Percentiles rank a stretch among this genome's conserved stretches.
Evolutionary conservation across 2,797 vertebrate species (phyloP).

Genomic region (Epinephelus coioides): DNA sequence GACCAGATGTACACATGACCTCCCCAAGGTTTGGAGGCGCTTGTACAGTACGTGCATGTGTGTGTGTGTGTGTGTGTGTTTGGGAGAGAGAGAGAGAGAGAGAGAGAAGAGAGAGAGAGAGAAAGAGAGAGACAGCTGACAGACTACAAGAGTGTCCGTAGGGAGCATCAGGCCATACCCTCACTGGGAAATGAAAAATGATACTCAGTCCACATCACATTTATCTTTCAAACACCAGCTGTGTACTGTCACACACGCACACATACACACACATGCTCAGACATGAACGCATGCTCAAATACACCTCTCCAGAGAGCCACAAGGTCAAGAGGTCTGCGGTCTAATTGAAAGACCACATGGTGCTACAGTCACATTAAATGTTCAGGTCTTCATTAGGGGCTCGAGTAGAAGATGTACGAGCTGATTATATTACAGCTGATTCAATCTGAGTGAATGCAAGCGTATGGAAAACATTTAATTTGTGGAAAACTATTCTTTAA

Average conservation of each 20-base stretch:
- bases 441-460: constrained; percentile 31
- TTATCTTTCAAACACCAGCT: constrained; percentile 78
- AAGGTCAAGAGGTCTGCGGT: constrained; percentile 69
- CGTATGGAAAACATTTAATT: constrained; percentile 45
- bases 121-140: constrained; percentile 16
- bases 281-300: constrained; percentile 29
- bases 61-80: background rate
- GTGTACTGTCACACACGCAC: constrained; percentile 63
- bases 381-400: constrained; percentile 66
- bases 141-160: constrained; percentile 33
- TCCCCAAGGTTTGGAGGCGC: background rate
- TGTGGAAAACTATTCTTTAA: constrained; percentile 1
- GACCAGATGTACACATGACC: constrained; percentile 22
- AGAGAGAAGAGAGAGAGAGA: background rate
- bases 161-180: constrained; percentile 51
- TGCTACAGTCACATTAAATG: constrained; percentile 70
- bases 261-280: constrained; percentile 35
- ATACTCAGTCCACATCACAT: constrained; percentile 63
- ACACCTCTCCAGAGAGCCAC: constrained; percentile 67
- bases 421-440: constrained; percentile 64
- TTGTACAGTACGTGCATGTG: background rate
- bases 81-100: background rate
- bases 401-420: constrained; percentile 33
- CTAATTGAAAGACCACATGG: constrained; percentile 82
- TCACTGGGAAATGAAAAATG: constrained; percentile 72